Base-by-base conservation (phyloP, 2,888 invertebrate species). In the Sphaerophoria taeniata region DNA sequence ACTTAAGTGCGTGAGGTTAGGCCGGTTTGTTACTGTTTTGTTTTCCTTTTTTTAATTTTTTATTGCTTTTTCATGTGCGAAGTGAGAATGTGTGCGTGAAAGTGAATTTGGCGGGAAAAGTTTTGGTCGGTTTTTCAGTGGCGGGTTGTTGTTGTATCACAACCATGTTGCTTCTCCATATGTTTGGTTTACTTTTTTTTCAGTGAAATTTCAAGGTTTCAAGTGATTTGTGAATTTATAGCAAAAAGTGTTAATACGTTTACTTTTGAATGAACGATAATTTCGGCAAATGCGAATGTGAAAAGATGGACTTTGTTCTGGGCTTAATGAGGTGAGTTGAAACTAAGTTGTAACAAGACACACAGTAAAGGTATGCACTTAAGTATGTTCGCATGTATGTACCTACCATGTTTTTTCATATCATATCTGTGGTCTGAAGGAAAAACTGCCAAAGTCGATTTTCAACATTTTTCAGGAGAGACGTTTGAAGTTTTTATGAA, bases 61-160 rank as follows among this genome's bases (percentile, higher is more conserved):
- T 84, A 58, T 63, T 36, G 60, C 55, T 31, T 24, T 34, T 53
- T 47, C 69, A 63, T 69, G 74, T 60, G 67, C 39, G 75, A 31
- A 31, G 70, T 49, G 76, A 45, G 43, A 1, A 60, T 58, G 70
- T 58, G 78, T 70, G 70, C 34, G 71, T 58, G 49, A 9, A 14
- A 34, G 0, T 56, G 78, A 24, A 24, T 84, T 84, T 84, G 84
- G 84, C 84, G 84, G 75, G 84, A 84, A 84, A 84, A 84, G 49
- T 79, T 71, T 60, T 33, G 24, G 74, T 67, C 69, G 47, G 39
- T 43, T 77, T 55, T 65, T 60, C 63, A 70, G 39, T 51, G 36
- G 51, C 60, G 14, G 56, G 14, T 36, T 58, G 56, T 34, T 58
- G 39, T 24, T 39, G 16, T 58, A 24, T 60, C 39, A 14, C 36